Base-by-base conservation (phyloP, 2,113 vertebrate genomes). In the Syngnathus scovelli region DNA sequence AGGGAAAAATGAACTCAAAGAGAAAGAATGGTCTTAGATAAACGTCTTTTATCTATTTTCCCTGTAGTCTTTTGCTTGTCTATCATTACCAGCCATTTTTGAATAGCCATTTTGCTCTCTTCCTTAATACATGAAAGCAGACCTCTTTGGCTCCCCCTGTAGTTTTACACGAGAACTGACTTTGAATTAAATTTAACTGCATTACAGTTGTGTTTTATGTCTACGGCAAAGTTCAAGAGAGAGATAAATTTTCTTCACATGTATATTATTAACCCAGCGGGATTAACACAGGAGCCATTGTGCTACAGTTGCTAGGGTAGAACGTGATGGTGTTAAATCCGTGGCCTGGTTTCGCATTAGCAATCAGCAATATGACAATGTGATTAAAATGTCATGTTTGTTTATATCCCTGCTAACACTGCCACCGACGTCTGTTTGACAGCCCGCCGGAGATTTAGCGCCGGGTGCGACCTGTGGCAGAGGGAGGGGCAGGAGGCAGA, bases 1-100 rank as follows among this genome's bases (percentile, higher is more conserved):
- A n/a, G 54, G 27, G 15, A 36, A 27, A 73, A 78, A 82, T 70
- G 21, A 77, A 74, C 55, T 79, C 68, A 71, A 77, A 75, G 51
- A 67, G 51, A 72, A 79, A 76, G 51, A 78, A 85, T 86, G 74
- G 71, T 77, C 71, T 67, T 18, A 43, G 68, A 75, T 77, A 77
- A 1, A 27, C 54, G 37, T 63, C 46, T 80, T 76, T 75, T 39
- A 66, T 67, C 64, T 78, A 27, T 39, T 65, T 69, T 79, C 52
- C 66, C 72, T 7, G n/a, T n/a, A 23, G 23, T 23, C 54, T n/a
- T 64, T 72, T 39, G 54, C 7, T 5, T 74, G 68, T 61, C 64
- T 58, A 36, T 58, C 56, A 46, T 77, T 69, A 81, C n/a, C 39
- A 61, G 72, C 36, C 54, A 15, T n/a, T 58, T 33, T 13, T 36